Base-by-base conservation (phyloP, 2,888 invertebrate genomes). In the Molanna angustata region DNA sequence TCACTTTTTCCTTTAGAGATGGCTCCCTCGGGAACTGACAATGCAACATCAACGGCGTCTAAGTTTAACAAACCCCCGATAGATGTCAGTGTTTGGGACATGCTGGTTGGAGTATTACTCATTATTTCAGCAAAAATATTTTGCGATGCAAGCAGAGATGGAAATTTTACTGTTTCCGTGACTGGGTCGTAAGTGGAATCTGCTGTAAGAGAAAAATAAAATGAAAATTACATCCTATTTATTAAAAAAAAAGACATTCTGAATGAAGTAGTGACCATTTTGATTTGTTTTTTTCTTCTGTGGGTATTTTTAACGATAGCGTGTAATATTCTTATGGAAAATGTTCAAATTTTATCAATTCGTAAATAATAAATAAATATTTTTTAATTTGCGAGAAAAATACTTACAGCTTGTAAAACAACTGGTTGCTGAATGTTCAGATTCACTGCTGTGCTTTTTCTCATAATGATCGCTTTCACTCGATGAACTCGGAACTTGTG, bases 11-110 rank as follows among this genome's bases (percentile, higher is more conserved):
- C 86, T 64, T 89, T 84, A 43, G 85, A 83, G 20, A 97, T 80
- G 2, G 94, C 90, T 60, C 88, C 88, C 72, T 96, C 93, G 22
- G 95, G 94, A 48, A 95, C 81, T 1, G 90, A 87, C 58, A 96
- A 78, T 62, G 90, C 86, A 35, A 95, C 87, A 17, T 90, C 90
- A 21, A 88, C 85, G 47, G 87, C 86, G 16, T 88, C 85, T 14
- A 93, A 67, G 63, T 82, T 81, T 58, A 86, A 66, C 62, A 81
- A 81, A 6, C 81, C 82, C 14, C 85, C 86, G 57, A 70, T 72
- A 66, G 78, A 78, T 46, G 82, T 78, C 21, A 84, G 79, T 42
- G 78, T 71, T 60, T 73, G 69, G 35, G 67, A 65, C 18, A 66
- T 64, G 57, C 69, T 69, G 1, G 72, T 71, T 13, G 43, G 42